Evolutionary conservation across 2,888 invertebrate species (phyloP), one percentile per base, ranked within the genome.

Genomic region (Callyntrura guangdongensis): DNA sequence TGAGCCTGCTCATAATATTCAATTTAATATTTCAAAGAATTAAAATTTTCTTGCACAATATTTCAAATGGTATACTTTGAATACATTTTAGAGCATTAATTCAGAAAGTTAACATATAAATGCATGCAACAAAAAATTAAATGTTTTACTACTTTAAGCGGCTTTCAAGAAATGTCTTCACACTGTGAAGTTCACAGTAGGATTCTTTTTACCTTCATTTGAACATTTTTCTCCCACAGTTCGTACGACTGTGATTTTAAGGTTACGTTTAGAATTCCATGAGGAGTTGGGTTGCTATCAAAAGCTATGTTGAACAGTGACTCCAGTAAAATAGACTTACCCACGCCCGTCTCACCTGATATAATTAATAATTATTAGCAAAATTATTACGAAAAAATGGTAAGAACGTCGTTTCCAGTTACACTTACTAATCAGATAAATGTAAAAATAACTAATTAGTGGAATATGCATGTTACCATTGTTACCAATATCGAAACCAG

Each of bases 321-420:
- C 93, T 96, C 96, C 95, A 96, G 95, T 93, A 96, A 94, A 0
- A 96, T 96, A 0, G 96, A 96, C 94, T 96, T 96, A 27, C 96
- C 96, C 92, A 96, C 95, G 9, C 96, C 96, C 27, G 96, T 96
- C 94, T 96, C 96, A 67, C 96, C 96, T 95, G 91, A 6, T n/a
- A 17, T 59, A 59, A 61, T 86, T 1, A 1, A 64, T 22, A 22
- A 53, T 14, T 53, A n/a, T 53, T 2, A 14, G n/a, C 53, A 61
- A 36, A 36, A 36, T 36, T 36, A 36, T 59, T 59, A 4, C 4
- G 59, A 59, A n/a, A 12, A 49, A 49, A 8, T 49, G 11, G 11
- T 8, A 8, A 49, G 11, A 8, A 49, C 11, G 49, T 49, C 49
- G 11, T 8, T 49, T 49, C n/a, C 49, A 49, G n/a, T n/a, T n/a